phyloP scores from a whole-genome alignment of 1,140 invertebrate genomes.

The Drosophila watanabei region DNA sequence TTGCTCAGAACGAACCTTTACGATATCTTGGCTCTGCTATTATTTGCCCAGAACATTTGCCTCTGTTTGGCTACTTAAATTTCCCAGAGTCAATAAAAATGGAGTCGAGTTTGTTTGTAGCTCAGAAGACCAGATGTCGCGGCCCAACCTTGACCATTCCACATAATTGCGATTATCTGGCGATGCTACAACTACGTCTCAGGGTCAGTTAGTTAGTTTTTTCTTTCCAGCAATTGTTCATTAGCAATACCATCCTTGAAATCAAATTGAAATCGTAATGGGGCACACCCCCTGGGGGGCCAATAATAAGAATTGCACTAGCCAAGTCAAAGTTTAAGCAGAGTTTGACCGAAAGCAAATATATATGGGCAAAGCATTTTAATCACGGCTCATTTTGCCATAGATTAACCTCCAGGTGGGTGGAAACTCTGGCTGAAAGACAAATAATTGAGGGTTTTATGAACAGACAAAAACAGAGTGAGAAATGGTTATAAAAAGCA shows the following conservation, averaged over 20 bases:
- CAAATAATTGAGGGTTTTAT: slow-evolving; percentile 42
- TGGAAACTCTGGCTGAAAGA: slow-evolving; percentile 48
- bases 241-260: slow-evolving; percentile 66
- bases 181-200: slow-evolving; percentile 44
- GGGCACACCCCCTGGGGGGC: slow-evolving; percentile 66
- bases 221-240: slow-evolving; percentile 25
- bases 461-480: slow-evolving; percentile 3
- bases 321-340: slow-evolving; percentile 60
- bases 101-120: slow-evolving; percentile 26
- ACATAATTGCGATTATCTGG: slow-evolving; percentile 67
- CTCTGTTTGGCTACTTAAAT: slow-evolving; percentile 73
- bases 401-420: slow-evolving; percentile 61
- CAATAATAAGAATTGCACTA: slow-evolving; percentile 44
- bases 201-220: slow-evolving; percentile 52
- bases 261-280: slow-evolving; percentile 61
- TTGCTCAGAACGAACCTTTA: slow-evolving; percentile 35
- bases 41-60: slow-evolving; percentile 58
- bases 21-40: slow-evolving; percentile 27
- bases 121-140: slow-evolving; percentile 47
- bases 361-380: slow-evolving; percentile 62
- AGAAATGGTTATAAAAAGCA: not conserved
- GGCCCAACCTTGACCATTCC: slow-evolving; percentile 70
- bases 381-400: slow-evolving; percentile 69
- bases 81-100: slow-evolving; percentile 67
- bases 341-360: slow-evolving; percentile 69